Conservation (phyloP, 2,888 invertebrate genomes). For the Macrosiphum euphorbiae region DNA sequence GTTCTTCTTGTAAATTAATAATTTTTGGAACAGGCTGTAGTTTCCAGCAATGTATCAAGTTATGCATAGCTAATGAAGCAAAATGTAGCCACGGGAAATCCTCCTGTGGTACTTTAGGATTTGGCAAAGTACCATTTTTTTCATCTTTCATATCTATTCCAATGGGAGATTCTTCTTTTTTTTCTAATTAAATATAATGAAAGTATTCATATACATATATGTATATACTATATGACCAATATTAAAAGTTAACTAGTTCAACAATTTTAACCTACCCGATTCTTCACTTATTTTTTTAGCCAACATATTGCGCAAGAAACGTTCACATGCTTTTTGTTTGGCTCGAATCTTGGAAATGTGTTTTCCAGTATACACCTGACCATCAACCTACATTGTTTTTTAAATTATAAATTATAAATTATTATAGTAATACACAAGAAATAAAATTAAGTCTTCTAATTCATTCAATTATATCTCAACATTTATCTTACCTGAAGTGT, state of each 20-base stretch:
- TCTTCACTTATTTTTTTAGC: constrained; percentile 75
- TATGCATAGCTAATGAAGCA: constrained; percentile 57
- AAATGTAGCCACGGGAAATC: constrained; percentile 62
- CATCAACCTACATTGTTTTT: constrained; percentile 74
- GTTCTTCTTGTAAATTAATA: not conserved
- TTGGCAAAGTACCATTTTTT: not conserved
- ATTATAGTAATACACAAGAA: not conserved
- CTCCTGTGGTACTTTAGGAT: constrained; percentile 37
- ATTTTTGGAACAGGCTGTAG: constrained; percentile 14
- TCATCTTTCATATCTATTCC: not conserved
- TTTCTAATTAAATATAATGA: constrained; percentile 12
- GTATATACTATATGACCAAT: not conserved
- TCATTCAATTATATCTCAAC: not conserved
- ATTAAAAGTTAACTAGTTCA: not conserved
- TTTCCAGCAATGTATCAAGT: constrained; percentile 47
- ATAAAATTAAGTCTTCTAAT: not conserved
- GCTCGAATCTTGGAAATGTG: constrained; percentile 80
- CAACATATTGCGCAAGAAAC: constrained; percentile 81
- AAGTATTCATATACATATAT: too few relatives aligned
- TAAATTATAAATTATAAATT: constrained; percentile 5
- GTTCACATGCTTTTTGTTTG: constrained; percentile 84
- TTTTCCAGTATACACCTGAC: constrained; percentile 76
- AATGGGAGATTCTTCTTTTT: not conserved
- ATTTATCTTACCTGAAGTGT: constrained; percentile 30
- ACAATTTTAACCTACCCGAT: constrained; percentile 65